These are phyloP conservation scores for Oscheius sp. DNA, from an alignment of 2,888 invertebrate species.

Conservation along the genomic window DNA sequence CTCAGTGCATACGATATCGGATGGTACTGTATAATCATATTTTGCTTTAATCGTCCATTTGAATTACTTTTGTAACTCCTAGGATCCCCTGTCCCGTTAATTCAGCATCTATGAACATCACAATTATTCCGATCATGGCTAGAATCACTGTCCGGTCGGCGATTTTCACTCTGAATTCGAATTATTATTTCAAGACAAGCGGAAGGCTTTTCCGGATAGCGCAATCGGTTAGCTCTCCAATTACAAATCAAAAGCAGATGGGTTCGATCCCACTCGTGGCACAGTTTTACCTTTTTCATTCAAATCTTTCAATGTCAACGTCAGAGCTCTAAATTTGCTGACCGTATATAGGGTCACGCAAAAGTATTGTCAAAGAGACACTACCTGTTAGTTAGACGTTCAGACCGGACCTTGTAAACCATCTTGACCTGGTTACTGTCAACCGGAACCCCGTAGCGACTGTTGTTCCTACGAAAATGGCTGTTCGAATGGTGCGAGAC, in stretches of 20 bases:
- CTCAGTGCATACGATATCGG: constrained; percentile 61
- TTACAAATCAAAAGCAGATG: no score
- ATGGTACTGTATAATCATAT: constrained; percentile 44
- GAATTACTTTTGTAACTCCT: constrained; percentile 41
- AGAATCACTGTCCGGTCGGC: constrained; percentile 54
- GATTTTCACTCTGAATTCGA: constrained; percentile 44
- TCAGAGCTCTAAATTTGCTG: no score
- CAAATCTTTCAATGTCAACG: no score
- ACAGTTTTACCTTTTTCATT: no score
- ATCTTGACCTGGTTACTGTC: constrained; percentile 71
- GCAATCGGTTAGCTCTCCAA: no score
- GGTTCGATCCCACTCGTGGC: no score
- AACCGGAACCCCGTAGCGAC: constrained; percentile 71
- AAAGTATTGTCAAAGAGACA: not conserved
- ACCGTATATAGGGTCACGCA: not conserved
- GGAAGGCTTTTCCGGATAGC: no score
- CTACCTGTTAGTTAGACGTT: constrained; percentile 38
- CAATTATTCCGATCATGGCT: constrained; percentile 64
- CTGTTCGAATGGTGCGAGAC: constrained; percentile 50
- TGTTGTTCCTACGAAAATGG: constrained; percentile 61
- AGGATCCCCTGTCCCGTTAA: constrained; percentile 64
- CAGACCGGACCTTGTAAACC: constrained; percentile 70
- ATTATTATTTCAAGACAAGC: not conserved
- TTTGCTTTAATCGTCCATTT: not conserved
- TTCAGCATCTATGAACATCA: constrained; percentile 71